These are phyloP conservation scores for Samia ricini DNA, from an alignment of 1,140 invertebrate genomes.

Conservation along the genomic window DNA sequence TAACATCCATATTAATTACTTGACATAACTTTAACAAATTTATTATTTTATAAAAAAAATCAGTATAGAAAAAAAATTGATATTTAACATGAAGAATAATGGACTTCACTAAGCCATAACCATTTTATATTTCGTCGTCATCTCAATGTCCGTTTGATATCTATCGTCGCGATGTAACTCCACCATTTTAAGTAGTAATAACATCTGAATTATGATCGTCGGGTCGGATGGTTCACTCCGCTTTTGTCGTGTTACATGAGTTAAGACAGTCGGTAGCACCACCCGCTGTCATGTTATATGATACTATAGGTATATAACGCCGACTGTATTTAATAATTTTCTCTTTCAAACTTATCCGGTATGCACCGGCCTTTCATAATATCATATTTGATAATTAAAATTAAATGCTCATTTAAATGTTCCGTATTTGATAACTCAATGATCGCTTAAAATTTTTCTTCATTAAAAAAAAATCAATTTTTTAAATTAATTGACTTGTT, in stretches of 20 bases:
- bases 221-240: conserved; percentile 31
- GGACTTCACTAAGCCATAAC: too few relatives aligned
- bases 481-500: too few relatives aligned
- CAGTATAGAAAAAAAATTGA: too few relatives aligned
- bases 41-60: too few relatives aligned
- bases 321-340: conserved; percentile 57
- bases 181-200: conserved; percentile 62
- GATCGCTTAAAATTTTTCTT: not conserved
- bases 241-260: conserved; percentile 25
- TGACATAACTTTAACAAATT: too few relatives aligned
- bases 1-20: too few relatives aligned
- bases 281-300: conserved; percentile 53
- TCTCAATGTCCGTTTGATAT: conserved; percentile 56
- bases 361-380: conserved; percentile 32
- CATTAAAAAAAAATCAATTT: not conserved
- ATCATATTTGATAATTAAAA: conserved; percentile 22
- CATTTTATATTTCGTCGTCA: conserved; percentile 30
- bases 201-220: conserved; percentile 53
- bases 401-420: not conserved
- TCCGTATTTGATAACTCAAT: not conserved
- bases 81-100: too few relatives aligned
- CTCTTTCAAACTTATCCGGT: conserved; percentile 25
- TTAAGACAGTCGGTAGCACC: conserved; percentile 59
- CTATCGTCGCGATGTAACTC: conserved; percentile 55
- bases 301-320: conserved; percentile 52